Percentiles rank a stretch among this genome's conserved stretches.
Evolutionary conservation across 2,797 vertebrate genomes (phyloP).

Genomic region (Chelon labrosus): DNA sequence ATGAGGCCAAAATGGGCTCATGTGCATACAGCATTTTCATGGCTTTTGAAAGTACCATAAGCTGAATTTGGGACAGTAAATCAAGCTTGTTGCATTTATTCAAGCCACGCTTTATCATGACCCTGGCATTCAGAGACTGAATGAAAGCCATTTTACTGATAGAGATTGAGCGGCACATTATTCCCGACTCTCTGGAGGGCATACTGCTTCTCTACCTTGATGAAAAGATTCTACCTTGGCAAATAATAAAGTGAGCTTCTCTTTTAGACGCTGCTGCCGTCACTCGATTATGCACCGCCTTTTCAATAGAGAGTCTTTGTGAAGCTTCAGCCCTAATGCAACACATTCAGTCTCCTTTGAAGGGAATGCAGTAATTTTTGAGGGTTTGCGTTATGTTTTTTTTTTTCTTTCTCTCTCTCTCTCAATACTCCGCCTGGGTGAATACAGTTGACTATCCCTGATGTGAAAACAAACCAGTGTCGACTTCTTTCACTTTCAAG

Average conservation of each 20-base stretch:
- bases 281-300: constrained; percentile 58
- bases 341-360: constrained; percentile 31
- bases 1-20: constrained; percentile 16
- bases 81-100: constrained; percentile 59
- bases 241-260: constrained; percentile 61
- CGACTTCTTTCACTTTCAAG: constrained; percentile 53
- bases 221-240: constrained; percentile 75
- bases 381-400: not conserved
- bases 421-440: constrained; percentile 6
- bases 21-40: constrained; percentile 17
- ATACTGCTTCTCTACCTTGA: constrained; percentile 49
- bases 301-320: constrained; percentile 67
- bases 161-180: constrained; percentile 56
- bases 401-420: not conserved
- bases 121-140: constrained; percentile 63
- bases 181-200: constrained; percentile 58
- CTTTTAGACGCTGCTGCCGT: constrained; percentile 65
- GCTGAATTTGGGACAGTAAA: constrained; percentile 48
- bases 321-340: constrained; percentile 49
- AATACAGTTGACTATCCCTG: constrained; percentile 32
- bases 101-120: constrained; percentile 55
- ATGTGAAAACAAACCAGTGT: constrained; percentile 30
- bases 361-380: constrained; percentile 22
- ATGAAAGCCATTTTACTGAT: constrained; percentile 63
- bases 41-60: constrained; percentile 38